phyloP scores from a whole-genome alignment of 2,888 invertebrate genomes.

The Drosophila subquinaria region DNA sequence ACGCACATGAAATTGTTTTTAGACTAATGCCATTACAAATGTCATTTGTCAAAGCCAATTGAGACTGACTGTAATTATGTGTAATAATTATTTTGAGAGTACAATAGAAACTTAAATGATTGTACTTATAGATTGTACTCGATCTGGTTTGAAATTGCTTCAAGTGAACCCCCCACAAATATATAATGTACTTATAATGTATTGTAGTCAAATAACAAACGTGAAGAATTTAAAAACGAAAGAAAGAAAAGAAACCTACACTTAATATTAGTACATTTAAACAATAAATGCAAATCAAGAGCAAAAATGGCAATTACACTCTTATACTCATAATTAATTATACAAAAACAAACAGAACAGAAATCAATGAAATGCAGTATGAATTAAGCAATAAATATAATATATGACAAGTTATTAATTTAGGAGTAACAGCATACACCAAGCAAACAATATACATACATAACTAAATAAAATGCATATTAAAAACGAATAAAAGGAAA shows the following conservation, averaged over 20 bases:
- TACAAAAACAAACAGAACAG: constrained; percentile 8
- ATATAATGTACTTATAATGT: constrained; percentile 29
- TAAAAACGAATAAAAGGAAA: constrained; percentile 21
- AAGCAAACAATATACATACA: constrained; percentile 62
- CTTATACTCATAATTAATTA: constrained; percentile 41
- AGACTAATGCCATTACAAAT: constrained; percentile 76
- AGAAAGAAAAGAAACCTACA: constrained; percentile 26
- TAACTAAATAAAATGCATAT: constrained; percentile 69
- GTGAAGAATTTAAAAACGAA: constrained; percentile 57
- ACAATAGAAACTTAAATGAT: constrained; percentile 14
- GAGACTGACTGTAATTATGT: constrained; percentile 81
- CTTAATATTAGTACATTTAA: constrained; percentile 65
- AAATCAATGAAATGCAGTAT: constrained; percentile 35
- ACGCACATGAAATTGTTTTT: constrained; percentile 74
- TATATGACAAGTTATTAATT: constrained; percentile 56
- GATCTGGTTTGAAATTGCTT: constrained; percentile 63
- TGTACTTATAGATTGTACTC: constrained; percentile 43
- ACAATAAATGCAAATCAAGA: constrained; percentile 40
- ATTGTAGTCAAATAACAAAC: constrained; percentile 40
- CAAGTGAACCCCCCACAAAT: constrained; percentile 57
- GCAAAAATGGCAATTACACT: constrained; percentile 44
- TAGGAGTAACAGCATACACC: constrained; percentile 65
- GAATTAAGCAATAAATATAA: constrained; percentile 66
- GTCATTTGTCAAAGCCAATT: constrained; percentile 78
- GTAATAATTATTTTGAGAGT: constrained; percentile 62